Evolutionary conservation across 2,797 vertebrate genomes (phyloP), one percentile per base, ranked within the genome.

Genomic region (Hydrolagus colliei): DNA sequence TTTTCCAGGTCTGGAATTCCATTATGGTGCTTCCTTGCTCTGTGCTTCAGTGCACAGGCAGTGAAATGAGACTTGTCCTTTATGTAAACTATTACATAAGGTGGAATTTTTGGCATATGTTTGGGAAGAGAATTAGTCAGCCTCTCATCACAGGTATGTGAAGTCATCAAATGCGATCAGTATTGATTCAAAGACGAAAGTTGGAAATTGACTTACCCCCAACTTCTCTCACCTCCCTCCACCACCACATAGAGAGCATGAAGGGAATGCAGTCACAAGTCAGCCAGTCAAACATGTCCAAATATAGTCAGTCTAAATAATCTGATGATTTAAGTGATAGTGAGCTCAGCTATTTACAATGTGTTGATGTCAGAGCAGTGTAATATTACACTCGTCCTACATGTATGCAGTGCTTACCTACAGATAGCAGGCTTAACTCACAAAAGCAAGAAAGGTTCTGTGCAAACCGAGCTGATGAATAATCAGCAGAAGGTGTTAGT

Each of bases 271-370:
- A 61, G 74, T 59, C 41, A 79, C 11, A 20, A 63, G 61, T 62
- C 41, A 63, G 61, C 11, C 62, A n/a, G 20, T 62, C 76, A 79
- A 79, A 59, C n/a, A n/a, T 59, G 52, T 61, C 41, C 75, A 77
- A 77, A 59, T 77, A 62, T 13, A 63, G 59, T 27, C n/a, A 20
- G 63, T n/a, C n/a, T 13, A 63, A n/a, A 63, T 62, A 79, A 77
- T 77, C 76, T 79, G 52, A 76, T 52, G 16, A 63, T 63, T 79
- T 63, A 79, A 79, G 61, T 18, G 61, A 63, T 79, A 79, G 62
- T 79, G 76, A 63, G 52, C 76, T 79, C n/a, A 63, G 52, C n/a
- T 79, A 79, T 63, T 79, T 63, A 27, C 61, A 79, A 63, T 61
- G 13, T 79, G n/a, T 18, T 79, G 76, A 63, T 79, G 76, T 79